A percentile compares a stretch with the other conserved stretches of the same genome.
Conservation (phyloP, 2,888 invertebrate species). For the Mimumesa dahlbomi region DNA sequence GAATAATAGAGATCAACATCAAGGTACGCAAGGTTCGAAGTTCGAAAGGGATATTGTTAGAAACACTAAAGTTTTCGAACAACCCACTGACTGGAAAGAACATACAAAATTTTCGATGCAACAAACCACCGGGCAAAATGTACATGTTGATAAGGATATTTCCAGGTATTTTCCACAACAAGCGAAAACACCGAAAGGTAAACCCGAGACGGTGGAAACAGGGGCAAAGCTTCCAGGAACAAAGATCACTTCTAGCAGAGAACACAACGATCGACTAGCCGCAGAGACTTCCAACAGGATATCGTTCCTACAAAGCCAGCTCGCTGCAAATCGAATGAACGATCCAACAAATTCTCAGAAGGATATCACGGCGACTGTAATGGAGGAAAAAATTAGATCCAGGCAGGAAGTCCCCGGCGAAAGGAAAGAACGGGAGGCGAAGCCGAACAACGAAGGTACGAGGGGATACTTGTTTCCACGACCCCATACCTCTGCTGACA, state of each 20-base stretch:
- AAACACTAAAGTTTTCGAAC: constrained; percentile 34
- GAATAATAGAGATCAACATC: constrained; percentile 64
- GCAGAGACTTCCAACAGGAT: constrained; percentile 58
- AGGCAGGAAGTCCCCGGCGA: constrained; percentile 34
- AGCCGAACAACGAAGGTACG: constrained; percentile 26
- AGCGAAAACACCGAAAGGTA: constrained; percentile 48
- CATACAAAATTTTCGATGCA: constrained; percentile 35
- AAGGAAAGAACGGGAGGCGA: constrained; percentile 28
- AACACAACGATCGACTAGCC: constrained; percentile 47
- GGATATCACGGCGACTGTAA: constrained; percentile 8
- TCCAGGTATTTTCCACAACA: constrained; percentile 71
- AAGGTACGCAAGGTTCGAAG: constrained; percentile 38
- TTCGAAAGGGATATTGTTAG: constrained; percentile 44
- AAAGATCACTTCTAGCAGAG: constrained; percentile 26
- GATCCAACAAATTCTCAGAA: constrained; percentile 31
- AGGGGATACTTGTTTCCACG: constrained; percentile 34
- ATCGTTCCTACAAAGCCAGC: constrained; percentile 61
- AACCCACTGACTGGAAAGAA: constrained; percentile 44
- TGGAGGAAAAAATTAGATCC: constrained; percentile 42
- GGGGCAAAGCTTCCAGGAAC: constrained; percentile 18
- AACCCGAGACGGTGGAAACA: constrained; percentile 16
- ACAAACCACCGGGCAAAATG: constrained; percentile 22
- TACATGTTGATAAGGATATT: constrained; percentile 65
- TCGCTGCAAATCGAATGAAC: constrained; percentile 58
- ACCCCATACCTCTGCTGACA: constrained; percentile 7